These are phyloP conservation scores for Phocides pigmalion DNA, from an alignment of 1,140 invertebrate species.

Conservation along the genomic window DNA sequence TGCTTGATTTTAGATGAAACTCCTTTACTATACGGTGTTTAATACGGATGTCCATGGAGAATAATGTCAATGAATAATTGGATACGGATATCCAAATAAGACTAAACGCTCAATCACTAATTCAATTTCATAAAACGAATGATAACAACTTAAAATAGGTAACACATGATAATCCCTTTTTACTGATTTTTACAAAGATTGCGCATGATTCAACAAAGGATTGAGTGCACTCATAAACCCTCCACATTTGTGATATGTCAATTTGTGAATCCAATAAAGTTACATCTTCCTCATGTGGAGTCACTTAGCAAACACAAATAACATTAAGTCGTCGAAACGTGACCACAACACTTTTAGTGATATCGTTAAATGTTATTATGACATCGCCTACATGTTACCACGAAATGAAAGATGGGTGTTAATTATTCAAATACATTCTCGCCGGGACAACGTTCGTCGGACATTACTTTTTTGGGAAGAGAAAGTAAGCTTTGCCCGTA, in stretches of 20 bases:
- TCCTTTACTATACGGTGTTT: too few relatives aligned
- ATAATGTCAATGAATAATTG: too few relatives aligned
- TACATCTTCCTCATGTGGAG: neutral
- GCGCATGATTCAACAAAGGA: too few relatives aligned
- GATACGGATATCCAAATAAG: too few relatives aligned
- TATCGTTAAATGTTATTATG: conserved; percentile 28
- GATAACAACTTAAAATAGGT: too few relatives aligned
- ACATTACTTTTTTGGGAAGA: neutral
- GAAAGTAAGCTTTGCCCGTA: conserved; percentile 4
- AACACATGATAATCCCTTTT: too few relatives aligned
- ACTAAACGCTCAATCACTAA: too few relatives aligned
- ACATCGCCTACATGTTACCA: conserved; percentile 23
- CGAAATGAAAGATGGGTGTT: conserved; percentile 23
- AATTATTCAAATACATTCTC: conserved; percentile 29
- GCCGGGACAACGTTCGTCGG: neutral
- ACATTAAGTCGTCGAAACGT: conserved; percentile 12
- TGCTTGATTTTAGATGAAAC: too few relatives aligned
- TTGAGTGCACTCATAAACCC: too few relatives aligned
- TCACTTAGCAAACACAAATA: neutral
- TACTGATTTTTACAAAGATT: too few relatives aligned
- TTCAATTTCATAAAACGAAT: too few relatives aligned
- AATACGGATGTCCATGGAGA: too few relatives aligned
- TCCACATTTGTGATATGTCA: neutral
- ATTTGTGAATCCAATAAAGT: neutral
- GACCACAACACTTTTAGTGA: conserved; percentile 18